Base-by-base conservation (phyloP, 1,140 invertebrate species). In the Calliopsis andreniformis region DNA sequence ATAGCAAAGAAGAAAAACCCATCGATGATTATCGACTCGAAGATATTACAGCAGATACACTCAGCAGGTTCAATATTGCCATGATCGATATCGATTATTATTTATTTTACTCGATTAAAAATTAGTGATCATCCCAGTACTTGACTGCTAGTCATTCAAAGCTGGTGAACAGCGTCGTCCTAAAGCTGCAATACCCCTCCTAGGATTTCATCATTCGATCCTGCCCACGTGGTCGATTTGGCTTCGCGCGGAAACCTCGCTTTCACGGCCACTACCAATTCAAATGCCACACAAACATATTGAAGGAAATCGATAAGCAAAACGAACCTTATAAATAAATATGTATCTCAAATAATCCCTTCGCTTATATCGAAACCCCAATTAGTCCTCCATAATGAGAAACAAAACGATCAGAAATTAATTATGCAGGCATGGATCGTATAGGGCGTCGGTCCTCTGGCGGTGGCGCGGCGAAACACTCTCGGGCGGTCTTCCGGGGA, bases 401-500 rank as follows among this genome's bases (percentile, higher is more conserved):
- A n/a, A n/a, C n/a, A n/a, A n/a, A n/a, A n/a, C n/a, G n/a, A n/a
- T n/a, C n/a, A n/a, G n/a, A n/a, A n/a, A n/a, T n/a, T n/a, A n/a
- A n/a, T n/a, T n/a, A n/a, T n/a, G n/a, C n/a, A n/a, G n/a, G n/a
- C n/a, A n/a, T n/a, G n/a, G 28, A 53, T 58, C 10, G 42, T 14
- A 32, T 43, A 23, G 14, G 42, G 23, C 12, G 39, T 20, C 45
- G 28, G 43, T 49, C 72, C 72, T 68, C 72, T 76, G 3, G 72
- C 53, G 72, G 64, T 56, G 42, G 42, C 2, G 2, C 18, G 51
- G 32, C 18, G 62, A 76, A 76, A 45, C 35, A 5, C 72, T 39
- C 51, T 28, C 20, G 49, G 71, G 58, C 71, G 63, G 51, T 58
- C 72, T 68, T 75, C 63, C 63, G 72, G 32, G 72, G 63, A 67